Percentiles rank a stretch among this genome's conserved stretches.
phyloP scores from a whole-genome alignment of 1,140 invertebrate species.

The Heterodera carotae region DNA sequence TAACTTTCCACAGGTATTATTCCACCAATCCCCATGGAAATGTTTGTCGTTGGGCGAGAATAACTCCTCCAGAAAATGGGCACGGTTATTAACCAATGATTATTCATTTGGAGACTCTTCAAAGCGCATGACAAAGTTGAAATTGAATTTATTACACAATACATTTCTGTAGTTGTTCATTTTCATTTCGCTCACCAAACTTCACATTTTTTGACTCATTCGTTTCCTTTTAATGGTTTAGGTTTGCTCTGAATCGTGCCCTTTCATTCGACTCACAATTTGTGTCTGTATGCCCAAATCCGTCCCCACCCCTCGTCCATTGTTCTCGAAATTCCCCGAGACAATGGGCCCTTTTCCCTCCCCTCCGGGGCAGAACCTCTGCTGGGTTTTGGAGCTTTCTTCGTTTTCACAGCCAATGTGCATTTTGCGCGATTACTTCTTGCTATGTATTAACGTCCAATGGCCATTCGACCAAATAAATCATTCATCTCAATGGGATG shows the following conservation, averaged over 20 bases:
- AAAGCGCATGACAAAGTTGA: too few relatives aligned
- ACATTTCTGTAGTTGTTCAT: too few relatives aligned
- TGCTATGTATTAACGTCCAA: not conserved
- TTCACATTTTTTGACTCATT: not conserved
- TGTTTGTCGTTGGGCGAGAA: not conserved
- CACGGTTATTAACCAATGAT: too few relatives aligned
- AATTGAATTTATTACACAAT: too few relatives aligned
- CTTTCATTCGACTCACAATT: not conserved
- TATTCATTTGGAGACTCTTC: too few relatives aligned
- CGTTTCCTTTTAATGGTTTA: not conserved
- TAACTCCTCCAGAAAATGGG: too few relatives aligned
- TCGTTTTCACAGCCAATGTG: not conserved
- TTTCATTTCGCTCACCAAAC: too few relatives aligned
- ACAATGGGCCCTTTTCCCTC: slow-evolving; percentile 3
- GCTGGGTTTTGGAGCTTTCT: not conserved
- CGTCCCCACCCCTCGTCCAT: slow-evolving; percentile 3
- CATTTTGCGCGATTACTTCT: not conserved
- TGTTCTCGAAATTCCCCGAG: slow-evolving; percentile 12
- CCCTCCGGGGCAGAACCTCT: not conserved
- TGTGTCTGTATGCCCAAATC: not conserved
- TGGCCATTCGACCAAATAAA: not conserved
- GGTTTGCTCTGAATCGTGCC: not conserved
- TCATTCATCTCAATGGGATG: not conserved
- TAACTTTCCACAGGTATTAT: not conserved
- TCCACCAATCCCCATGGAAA: not conserved